Evolutionary conservation across 2,888 invertebrate genomes (phyloP), one percentile per base, ranked within the genome.

Genomic region (Teinopalpus imperialis): DNA sequence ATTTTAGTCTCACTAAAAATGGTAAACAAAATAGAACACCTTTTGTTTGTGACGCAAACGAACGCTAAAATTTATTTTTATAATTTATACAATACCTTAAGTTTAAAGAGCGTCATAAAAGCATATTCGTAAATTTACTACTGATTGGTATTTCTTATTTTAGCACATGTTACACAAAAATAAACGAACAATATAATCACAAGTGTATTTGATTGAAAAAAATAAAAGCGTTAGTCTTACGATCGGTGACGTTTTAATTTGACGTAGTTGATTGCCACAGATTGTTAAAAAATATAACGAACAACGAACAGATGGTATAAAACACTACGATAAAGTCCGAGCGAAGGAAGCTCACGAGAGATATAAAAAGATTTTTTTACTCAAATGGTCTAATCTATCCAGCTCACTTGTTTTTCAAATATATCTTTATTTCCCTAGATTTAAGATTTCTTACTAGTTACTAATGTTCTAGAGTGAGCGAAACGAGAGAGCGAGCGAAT

Each of bases 11-110:
- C 57, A 51, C 69, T 68, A 60, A 68, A 81, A 81, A 76, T 73
- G 59, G 70, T 81, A 82, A 81, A 83, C 79, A 85, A 74, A 68
- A 72, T 74, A 69, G 46, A 36, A 51, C 31, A 37, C 76, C 73
- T 79, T 81, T 80, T 85, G 82, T 78, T 81, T 81, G 73, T 83
- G 85, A 86, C 83, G 83, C 81, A 83, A 64, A 72, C 63, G 55
- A 53, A 52, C 63, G 56, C 50, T 53, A 56, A 55, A 73, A 72
- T 80, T 80, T 83, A 82, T 81, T 86, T 82, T 76, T 73, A 74
- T 63, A 69, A 53, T 54, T n/a, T n/a, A 12, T 32, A 57, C 60
- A 51, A 42, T 39, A 78, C 79, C 74, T 76, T 66, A 56, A 46
- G 13, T 36, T 50, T 49, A 49, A 54, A 54, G 50, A 56, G 64